Percentiles rank a stretch among this genome's conserved stretches.
Conservation (phyloP, 2,797 vertebrate genomes). For the Gastrophryne carolinensis region DNA sequence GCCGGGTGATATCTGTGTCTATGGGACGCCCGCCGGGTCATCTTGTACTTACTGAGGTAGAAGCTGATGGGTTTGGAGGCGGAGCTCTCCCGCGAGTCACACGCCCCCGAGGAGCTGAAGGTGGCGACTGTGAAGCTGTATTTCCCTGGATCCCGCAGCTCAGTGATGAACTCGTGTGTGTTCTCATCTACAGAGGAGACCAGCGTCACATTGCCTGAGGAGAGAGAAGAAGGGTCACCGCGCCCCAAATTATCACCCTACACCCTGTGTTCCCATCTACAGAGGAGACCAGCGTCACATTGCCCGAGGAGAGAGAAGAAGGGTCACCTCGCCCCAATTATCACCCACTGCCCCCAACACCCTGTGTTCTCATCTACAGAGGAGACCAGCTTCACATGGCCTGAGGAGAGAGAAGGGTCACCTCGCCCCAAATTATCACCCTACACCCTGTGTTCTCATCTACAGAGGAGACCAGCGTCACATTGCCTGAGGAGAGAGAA, state of each 20-base stretch:
- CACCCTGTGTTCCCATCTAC: slow-evolving; percentile 89
- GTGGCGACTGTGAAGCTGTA: slow-evolving; percentile 81
- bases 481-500: slow-evolving; percentile 72
- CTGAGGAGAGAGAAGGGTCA: slow-evolving; percentile 59
- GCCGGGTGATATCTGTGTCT: too few relatives aligned
- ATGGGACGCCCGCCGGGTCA: too few relatives aligned
- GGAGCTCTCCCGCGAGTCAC: slow-evolving; percentile 81
- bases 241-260: too few relatives aligned
- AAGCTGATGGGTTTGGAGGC: slow-evolving; percentile 79
- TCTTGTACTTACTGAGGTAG: slow-evolving; percentile 85
- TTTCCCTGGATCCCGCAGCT: slow-evolving; percentile 84
- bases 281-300: slow-evolving; percentile 76
- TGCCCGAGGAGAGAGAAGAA: slow-evolving; percentile 69
- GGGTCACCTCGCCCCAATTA: background rate
- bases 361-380: slow-evolving; percentile 83
- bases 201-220: slow-evolving; percentile 79
- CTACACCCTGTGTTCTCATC: slow-evolving; percentile 77
- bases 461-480: slow-evolving; percentile 77
- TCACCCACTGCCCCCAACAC: background rate
- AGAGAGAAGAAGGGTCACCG: background rate
- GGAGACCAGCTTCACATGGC: slow-evolving; percentile 78
- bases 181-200: slow-evolving; percentile 83
- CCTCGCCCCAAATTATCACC: too few relatives aligned
- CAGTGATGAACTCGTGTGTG: slow-evolving; percentile 83
- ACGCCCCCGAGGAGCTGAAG: slow-evolving; percentile 83